These are phyloP conservation scores for Athalia cordata DNA, from an alignment of 2,888 invertebrate species.

Conservation along the genomic window DNA sequence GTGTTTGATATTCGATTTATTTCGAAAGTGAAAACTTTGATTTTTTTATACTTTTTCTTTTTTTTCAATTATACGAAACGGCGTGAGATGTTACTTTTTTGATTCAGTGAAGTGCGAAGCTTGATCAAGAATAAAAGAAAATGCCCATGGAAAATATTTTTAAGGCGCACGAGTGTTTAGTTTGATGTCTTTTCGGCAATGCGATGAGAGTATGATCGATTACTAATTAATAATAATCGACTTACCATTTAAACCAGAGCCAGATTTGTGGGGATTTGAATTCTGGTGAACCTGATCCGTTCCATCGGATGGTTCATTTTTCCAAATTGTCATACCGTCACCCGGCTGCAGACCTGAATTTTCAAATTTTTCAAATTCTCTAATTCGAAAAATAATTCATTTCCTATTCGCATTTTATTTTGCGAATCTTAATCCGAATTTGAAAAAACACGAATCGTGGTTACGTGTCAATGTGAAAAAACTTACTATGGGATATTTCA, in stretches of 20 bases:
- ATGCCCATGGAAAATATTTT: too few species aligned
- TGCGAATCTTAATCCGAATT: too few species aligned
- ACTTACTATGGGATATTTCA: too few species aligned
- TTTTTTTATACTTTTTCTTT: too few species aligned
- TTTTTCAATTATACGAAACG: not conserved
- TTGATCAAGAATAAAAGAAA: too few species aligned
- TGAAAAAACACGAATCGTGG: too few species aligned
- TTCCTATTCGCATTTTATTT: too few species aligned
- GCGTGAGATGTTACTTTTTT: not conserved
- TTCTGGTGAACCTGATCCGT: conserved; percentile 66
- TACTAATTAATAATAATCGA: not conserved
- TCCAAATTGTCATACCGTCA: conserved; percentile 67
- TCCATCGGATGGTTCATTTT: conserved; percentile 67
- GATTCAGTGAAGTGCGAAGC: too few species aligned
- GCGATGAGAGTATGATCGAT: not conserved
- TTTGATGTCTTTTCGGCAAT: not conserved
- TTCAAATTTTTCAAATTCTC: conserved; percentile 26
- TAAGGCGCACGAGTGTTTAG: not conserved
- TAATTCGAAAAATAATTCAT: conserved; percentile 20
- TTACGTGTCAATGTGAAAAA: too few species aligned
- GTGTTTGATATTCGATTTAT: not conserved
- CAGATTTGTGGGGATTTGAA: conserved; percentile 67
- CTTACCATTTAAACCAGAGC: conserved; percentile 68
- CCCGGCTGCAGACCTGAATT: conserved; percentile 64
- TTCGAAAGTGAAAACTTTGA: not conserved